A percentile compares a stretch with the other conserved stretches of the same genome.
These are phyloP conservation scores for Hemibagrus wyckioides DNA, from an alignment of 2,113 vertebrate species.

Conservation along the genomic window DNA sequence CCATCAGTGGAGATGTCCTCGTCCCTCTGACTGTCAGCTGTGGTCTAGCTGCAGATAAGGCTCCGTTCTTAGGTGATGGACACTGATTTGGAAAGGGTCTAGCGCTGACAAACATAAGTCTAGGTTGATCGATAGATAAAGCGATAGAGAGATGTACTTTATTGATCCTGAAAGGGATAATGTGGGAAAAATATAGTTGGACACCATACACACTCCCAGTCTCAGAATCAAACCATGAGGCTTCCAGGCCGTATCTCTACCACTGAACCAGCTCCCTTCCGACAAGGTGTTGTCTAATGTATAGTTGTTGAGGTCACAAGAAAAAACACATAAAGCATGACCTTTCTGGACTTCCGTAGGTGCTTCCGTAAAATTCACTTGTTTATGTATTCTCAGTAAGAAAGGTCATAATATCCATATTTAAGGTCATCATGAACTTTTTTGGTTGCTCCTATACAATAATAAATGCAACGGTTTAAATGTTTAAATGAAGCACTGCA, in stretches of 20 bases:
- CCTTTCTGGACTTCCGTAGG: not conserved
- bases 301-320: not conserved
- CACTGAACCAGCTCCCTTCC: too few relatives aligned
- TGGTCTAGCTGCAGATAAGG: not conserved
- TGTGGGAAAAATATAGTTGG: not conserved
- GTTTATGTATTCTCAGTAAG: not conserved
- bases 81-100: not conserved
- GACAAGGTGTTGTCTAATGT: too few relatives aligned
- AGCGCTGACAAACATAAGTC: too few relatives aligned
- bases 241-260: too few relatives aligned
- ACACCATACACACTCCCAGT: not conserved
- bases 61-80: too few relatives aligned
- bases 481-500: not conserved
- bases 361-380: not conserved
- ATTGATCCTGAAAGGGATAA: not conserved
- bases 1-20: not conserved
- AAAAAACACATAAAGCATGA: not conserved
- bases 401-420: too few relatives aligned
- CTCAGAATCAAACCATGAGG: too few relatives aligned
- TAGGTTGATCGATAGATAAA: not conserved
- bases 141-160: not conserved
- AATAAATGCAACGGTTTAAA: not conserved
- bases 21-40: not conserved
- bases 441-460: not conserved
- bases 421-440: not conserved